These are phyloP conservation scores for Tipula unca DNA, from an alignment of 2,888 invertebrate species.

Conservation along the genomic window DNA sequence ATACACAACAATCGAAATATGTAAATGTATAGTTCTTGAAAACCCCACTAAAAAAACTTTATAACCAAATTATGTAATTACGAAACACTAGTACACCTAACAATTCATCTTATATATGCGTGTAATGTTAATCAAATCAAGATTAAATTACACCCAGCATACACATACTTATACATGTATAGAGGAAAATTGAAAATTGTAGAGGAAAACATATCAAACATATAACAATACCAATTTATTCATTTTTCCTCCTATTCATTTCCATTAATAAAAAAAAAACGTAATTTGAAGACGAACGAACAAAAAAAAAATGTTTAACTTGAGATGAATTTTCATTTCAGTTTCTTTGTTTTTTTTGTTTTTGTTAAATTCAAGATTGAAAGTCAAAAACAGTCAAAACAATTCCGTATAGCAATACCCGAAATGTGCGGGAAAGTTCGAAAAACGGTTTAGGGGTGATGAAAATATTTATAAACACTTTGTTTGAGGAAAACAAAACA, in stretches of 20 bases:
- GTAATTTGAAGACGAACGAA: not conserved
- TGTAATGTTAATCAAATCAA: not conserved
- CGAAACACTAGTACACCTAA: too few relatives aligned
- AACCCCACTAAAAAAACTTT: too few relatives aligned
- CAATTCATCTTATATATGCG: not conserved
- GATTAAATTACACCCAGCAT: not conserved
- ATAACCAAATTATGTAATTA: too few relatives aligned
- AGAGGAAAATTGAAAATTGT: not conserved
- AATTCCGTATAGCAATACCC: not conserved
- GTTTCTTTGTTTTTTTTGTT: not conserved
- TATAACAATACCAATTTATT: not conserved
- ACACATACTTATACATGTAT: too few relatives aligned
- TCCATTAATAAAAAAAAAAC: not conserved
- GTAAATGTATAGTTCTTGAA: too few relatives aligned
- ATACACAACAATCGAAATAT: too few relatives aligned
- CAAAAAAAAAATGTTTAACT: not conserved
- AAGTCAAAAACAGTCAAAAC: not conserved
- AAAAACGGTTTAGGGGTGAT: not conserved
- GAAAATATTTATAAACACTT: not conserved
- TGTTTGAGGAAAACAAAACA: too few relatives aligned
- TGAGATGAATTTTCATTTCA: not conserved
- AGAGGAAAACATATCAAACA: not conserved
- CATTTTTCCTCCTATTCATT: not conserved
- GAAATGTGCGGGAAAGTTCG: not conserved
- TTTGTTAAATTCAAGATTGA: not conserved